Conservation (phyloP, 92 coral and sea anemone species). For the Epizoanthus ramosus region DNA sequence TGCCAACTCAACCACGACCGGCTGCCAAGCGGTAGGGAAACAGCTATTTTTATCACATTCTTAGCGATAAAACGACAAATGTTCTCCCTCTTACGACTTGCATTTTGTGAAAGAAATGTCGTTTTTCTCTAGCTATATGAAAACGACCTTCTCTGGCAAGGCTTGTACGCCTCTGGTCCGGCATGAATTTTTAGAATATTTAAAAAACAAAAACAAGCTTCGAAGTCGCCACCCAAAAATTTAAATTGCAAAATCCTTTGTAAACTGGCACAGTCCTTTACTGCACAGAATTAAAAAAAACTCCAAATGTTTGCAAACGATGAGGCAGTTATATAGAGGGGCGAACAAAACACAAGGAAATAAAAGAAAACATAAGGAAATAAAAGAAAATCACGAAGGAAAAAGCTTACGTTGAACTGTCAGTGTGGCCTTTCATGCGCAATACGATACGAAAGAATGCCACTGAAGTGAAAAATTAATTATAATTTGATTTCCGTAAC, state of each 20-base stretch:
- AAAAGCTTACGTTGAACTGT: neutral
- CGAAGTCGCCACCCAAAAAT: conserved; percentile 5
- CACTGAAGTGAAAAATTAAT: conserved; percentile 37
- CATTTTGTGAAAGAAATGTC: neutral
- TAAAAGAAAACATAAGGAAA: neutral
- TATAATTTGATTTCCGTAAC: conserved; percentile 47
- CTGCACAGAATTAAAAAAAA: neutral
- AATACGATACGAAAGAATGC: conserved; percentile 37
- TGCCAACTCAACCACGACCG: conserved; percentile 21
- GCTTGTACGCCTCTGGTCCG: neutral
- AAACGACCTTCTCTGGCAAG: no score
- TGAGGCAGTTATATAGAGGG: neutral
- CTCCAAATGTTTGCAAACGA: neutral
- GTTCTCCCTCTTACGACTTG: neutral
- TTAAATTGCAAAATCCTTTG: conserved; percentile 38
- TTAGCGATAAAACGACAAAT: neutral
- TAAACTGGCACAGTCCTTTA: neutral
- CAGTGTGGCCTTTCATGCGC: conserved; percentile 1
- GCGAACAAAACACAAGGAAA: neutral
- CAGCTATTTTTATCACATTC: neutral
- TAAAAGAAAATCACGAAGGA: neutral
- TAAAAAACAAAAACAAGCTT: conserved; percentile 12
- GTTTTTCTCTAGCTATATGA: neutral
- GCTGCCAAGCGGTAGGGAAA: neutral
- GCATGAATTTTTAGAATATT: neutral